Evolutionary conservation across 2,888 invertebrate genomes (phyloP).

Genomic region (Eupithecia exiguata): DNA sequence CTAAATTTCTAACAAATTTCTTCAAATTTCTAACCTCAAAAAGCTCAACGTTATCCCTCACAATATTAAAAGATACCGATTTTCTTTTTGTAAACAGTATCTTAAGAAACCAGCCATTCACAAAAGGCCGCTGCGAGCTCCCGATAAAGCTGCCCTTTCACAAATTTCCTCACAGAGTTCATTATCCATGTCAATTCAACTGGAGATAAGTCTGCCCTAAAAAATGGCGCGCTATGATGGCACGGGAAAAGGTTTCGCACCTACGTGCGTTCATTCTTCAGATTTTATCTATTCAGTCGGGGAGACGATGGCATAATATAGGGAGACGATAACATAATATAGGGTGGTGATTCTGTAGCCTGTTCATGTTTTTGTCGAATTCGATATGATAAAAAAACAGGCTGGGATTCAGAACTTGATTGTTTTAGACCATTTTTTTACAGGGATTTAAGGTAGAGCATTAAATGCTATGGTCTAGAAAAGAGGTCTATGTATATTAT

Average conservation of each 20-base stretch:
- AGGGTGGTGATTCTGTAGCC: constrained; percentile 21
- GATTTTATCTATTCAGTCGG: constrained; percentile 34
- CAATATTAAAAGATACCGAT: constrained; percentile 1
- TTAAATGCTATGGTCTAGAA: too few species aligned
- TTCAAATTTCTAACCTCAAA: too few species aligned
- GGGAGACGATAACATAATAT: constrained; percentile 25
- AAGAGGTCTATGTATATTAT: too few species aligned
- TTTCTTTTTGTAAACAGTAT: constrained; percentile 18
- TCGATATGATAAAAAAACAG: neutral
- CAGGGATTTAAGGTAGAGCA: too few species aligned
- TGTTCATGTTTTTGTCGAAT: neutral
- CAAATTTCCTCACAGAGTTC: constrained; percentile 19
- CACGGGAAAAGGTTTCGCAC: constrained; percentile 28
- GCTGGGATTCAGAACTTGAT: neutral
- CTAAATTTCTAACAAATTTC: neutral
- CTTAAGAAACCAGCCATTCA: constrained; percentile 11
- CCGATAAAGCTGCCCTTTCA: constrained; percentile 26
- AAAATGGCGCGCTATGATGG: constrained; percentile 32
- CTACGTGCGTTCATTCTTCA: constrained; percentile 27
- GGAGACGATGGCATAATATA: constrained; percentile 29
- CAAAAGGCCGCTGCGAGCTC: constrained; percentile 21
- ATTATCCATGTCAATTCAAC: constrained; percentile 29
- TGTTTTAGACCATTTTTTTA: neutral
- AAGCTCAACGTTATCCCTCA: neutral
- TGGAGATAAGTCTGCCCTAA: constrained; percentile 31